Percentiles rank a stretch among this genome's conserved stretches.
Conservation (phyloP, 2,113 vertebrate genomes). For the Chloropsis hardwickii region DNA sequence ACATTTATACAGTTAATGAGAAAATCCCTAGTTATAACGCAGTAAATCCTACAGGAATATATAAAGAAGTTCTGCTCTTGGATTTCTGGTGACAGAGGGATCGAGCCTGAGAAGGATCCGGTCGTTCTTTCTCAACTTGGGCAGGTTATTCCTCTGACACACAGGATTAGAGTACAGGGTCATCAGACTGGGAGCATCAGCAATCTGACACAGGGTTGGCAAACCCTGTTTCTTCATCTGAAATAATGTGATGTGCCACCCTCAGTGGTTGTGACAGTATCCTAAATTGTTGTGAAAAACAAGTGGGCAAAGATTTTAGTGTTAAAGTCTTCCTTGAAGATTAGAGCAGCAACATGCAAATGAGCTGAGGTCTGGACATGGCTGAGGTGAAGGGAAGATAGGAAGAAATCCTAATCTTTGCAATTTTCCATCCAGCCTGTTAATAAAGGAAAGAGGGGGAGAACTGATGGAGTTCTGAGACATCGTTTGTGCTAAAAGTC, state of each 20-base stretch:
- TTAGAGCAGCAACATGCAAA: background rate
- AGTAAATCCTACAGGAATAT: background rate
- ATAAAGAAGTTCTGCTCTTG: background rate
- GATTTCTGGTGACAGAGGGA: background rate
- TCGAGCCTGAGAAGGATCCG: background rate
- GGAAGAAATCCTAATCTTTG: background rate
- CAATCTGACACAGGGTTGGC: background rate
- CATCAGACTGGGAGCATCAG: background rate
- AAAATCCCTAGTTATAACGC: no score
- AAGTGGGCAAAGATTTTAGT: background rate
- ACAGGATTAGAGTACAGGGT: fast-evolving
- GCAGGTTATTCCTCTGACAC: background rate
- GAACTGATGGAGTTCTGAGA: background rate
- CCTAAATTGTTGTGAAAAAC: background rate
- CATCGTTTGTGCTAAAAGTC: background rate
- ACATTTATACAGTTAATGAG: background rate
- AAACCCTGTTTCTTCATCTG: background rate
- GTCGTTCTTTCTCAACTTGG: background rate
- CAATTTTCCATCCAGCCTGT: background rate
- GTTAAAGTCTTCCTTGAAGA: background rate
- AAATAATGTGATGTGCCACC: background rate
- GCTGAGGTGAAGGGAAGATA: background rate
- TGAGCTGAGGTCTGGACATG: background rate
- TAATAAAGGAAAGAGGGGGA: background rate
- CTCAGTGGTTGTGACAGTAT: background rate